phyloP scores from a whole-genome alignment of 1,140 invertebrate genomes.

The Cherax destructor region DNA sequence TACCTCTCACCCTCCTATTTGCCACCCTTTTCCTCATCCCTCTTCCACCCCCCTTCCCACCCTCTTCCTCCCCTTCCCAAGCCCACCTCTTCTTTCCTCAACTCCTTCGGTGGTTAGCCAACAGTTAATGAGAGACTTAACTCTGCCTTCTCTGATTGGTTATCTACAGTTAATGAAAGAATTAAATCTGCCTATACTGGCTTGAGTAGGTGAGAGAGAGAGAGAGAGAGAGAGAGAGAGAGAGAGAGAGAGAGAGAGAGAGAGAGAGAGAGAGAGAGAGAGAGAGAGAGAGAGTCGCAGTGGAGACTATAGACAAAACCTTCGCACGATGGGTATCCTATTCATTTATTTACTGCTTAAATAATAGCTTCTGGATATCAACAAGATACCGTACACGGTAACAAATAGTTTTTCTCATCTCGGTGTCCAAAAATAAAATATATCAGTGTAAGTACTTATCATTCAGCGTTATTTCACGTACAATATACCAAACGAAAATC shows the following conservation, averaged over 20 bases:
- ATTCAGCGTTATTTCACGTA: too few relatives aligned
- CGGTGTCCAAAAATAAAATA: too few relatives aligned
- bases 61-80: background rate
- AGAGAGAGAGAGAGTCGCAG: background rate
- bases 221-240: background rate
- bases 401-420: too few relatives aligned
- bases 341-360: too few relatives aligned
- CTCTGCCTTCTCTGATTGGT: conserved; percentile 15
- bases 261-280: background rate
- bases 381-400: too few relatives aligned
- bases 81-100: background rate
- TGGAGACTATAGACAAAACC: too few relatives aligned
- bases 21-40: too few relatives aligned
- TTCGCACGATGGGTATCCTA: too few relatives aligned
- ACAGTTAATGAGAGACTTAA: conserved; percentile 26
- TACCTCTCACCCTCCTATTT: background rate
- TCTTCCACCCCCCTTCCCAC: background rate
- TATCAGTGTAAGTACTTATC: too few relatives aligned
- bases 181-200: conserved; percentile 19
- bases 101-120: background rate
- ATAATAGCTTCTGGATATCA: too few relatives aligned
- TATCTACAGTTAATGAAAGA: conserved; percentile 42
- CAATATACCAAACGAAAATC: too few relatives aligned
- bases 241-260: background rate
- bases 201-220: background rate